Base-by-base conservation (phyloP, 2,797 vertebrate species). In the Allobates femoralis region DNA sequence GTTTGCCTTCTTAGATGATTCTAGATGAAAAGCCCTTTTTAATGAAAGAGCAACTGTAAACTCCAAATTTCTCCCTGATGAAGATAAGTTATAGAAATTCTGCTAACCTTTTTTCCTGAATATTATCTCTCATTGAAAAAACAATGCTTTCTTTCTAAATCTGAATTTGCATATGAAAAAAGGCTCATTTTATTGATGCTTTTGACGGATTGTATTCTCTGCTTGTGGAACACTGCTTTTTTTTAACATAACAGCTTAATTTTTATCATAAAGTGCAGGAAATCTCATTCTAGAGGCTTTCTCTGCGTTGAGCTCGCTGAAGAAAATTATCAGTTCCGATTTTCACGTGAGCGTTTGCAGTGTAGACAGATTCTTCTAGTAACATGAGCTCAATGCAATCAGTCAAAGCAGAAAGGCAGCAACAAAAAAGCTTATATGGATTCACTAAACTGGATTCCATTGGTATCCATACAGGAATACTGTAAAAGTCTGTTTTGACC, bases 101-200 rank as follows among this genome's bases (percentile, higher is more conserved):
- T 58, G 87, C 85, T 94, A 95, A 95, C 94, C 95, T 95, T 94
- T 83, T 94, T 91, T 94, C 92, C 90, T 93, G 93, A 94, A 95
- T 94, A 94, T 95, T 95, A 95, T 95, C 95, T 94, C 92, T 94
- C 78, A 94, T 95, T 95, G 94, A 94, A 94, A 83, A 95, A 95
- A 95, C 94, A 95, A 95, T 95, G 92, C 91, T 91, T 93, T 91
- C 90, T 94, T 93, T 87, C 80, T 91, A 93, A 93, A 91, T 90
- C 91, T 76, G 69, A 76, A 95, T 95, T 95, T 95, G 90, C 94
- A 95, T 95, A 94, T 94, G 94, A 95, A 95, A 95, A 95, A 93
- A 89, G 80, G 34, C 91, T 90, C 92, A 90, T 94, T 88, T 94
- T 94, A 93, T 92, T 93, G 93, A 94, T 92, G 93, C 89, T 80